A percentile compares a stretch with the other conserved stretches of the same genome.
Evolutionary conservation across 2,888 invertebrate genomes (phyloP).

Genomic region (Tenthredo distinguenda): DNA sequence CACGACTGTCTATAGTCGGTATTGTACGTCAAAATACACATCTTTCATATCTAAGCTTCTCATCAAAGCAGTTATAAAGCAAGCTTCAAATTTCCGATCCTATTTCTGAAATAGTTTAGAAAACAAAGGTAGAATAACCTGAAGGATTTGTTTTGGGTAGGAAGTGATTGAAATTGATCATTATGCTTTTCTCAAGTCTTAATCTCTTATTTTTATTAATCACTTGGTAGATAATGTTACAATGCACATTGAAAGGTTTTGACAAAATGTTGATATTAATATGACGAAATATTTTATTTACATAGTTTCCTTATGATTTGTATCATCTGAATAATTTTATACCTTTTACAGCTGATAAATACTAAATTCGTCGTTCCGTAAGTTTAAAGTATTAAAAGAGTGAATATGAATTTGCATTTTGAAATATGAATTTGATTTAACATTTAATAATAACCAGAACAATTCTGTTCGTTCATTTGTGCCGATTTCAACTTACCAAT

Average conservation of each 20-base stretch:
- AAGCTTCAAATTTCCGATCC: background rate
- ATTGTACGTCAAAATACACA: background rate
- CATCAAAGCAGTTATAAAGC: background rate
- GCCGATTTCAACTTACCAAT: background rate
- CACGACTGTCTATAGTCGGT: background rate
- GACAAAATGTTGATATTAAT: background rate
- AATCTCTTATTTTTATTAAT: background rate
- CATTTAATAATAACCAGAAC: background rate
- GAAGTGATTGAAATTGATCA: background rate
- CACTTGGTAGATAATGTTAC: background rate
- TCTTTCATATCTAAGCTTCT: background rate
- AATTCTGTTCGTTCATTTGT: background rate
- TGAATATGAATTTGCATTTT: constrained; percentile 20
- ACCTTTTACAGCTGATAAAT: constrained; percentile 69
- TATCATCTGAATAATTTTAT: constrained; percentile 5
- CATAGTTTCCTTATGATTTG: background rate
- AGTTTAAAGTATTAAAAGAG: constrained; percentile 42
- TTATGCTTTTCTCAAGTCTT: background rate
- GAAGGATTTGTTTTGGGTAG: background rate
- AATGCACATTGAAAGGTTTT: background rate
- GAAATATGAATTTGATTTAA: background rate
- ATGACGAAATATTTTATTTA: background rate
- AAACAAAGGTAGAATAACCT: background rate
- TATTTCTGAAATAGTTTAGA: background rate
- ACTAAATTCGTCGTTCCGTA: constrained; percentile 58